These are phyloP conservation scores for Lanistes nyassanus DNA, from an alignment of 1,140 invertebrate genomes.

Conservation along the genomic window DNA sequence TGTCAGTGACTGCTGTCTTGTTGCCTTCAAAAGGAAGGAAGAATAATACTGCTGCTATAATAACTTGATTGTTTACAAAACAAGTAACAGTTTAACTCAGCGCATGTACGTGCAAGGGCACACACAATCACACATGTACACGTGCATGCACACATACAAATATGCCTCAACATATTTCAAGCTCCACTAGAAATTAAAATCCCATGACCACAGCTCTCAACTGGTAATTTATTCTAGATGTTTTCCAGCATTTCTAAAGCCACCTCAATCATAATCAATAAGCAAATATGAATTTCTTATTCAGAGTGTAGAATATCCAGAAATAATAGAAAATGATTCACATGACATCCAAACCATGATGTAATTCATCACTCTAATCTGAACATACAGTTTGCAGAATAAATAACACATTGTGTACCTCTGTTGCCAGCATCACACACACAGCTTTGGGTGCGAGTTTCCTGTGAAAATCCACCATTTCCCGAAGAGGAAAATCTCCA, in stretches of 20 bases:
- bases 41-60: not conserved
- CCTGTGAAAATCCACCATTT: conserved; percentile 87
- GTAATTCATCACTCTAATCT: not conserved
- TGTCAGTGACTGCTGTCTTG: conserved; percentile 89
- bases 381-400: not conserved
- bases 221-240: too few relatives aligned
- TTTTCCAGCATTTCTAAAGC: too few relatives aligned
- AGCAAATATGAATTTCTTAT: not conserved
- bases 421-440: conserved; percentile 69
- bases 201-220: too few relatives aligned
- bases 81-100: not conserved
- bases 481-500: conserved; percentile 91
- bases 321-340: not conserved
- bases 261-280: not conserved
- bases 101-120: not conserved
- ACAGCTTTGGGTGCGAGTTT: conserved; percentile 45
- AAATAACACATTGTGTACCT: conserved; percentile 54
- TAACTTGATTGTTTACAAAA: too few relatives aligned
- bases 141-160: not conserved
- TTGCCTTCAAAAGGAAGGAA: conserved; percentile 76
- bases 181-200: not conserved
- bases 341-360: not conserved
- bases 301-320: not conserved
- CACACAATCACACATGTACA: not conserved
- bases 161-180: not conserved